Base-by-base conservation (phyloP, 1,140 invertebrate species). In the Leptinotarsa texana region DNA sequence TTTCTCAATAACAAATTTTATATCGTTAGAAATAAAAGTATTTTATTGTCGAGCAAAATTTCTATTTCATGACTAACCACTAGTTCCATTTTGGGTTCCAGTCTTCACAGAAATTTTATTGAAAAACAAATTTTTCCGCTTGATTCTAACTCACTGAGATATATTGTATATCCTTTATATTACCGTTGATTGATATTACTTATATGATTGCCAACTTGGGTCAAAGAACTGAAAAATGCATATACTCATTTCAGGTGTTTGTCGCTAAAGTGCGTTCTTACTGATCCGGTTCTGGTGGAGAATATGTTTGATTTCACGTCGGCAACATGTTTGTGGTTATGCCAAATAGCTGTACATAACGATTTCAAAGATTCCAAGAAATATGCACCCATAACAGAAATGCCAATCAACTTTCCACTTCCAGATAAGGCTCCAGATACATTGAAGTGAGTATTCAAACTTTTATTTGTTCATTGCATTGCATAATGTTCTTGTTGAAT, bases 251-350 rank as follows among this genome's bases (percentile, higher is more conserved):
- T 63, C 78, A 93, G 91, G 80, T 93, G 89, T 80, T 82, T 92
- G 48, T 89, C 90, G 57, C 83, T 91, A 57, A 89, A 92, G 82
- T 91, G 93, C 72, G 91, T 92, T 33, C 85, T 96, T 69, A 86
- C 92, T n/a, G 91, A 93, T 81, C 92, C 92, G 13, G 87, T 90
- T 15, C 88, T 91, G 80, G 81, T 95, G 33, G 88, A 90, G 71
- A 87, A 91, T 73, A 83, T 93, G 68, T 87, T 93, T 68, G 90
- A 93, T 77, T 93, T 98, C 80, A 91, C 94, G 79, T 91, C 94
- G 22, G 91, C 92, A 4, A 93, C 95, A 1, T 91, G 94, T 62
- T 91, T 91, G 67, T 98, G 95, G 95, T 84, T 98, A 18, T 90
- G 92, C 49, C 94, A 97, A 84, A 88, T 96, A 13, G 92, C 93